Evolutionary conservation across 2,797 vertebrate species (phyloP), one percentile per base, ranked within the genome.

Genomic region (Gambelia wislizenii): DNA sequence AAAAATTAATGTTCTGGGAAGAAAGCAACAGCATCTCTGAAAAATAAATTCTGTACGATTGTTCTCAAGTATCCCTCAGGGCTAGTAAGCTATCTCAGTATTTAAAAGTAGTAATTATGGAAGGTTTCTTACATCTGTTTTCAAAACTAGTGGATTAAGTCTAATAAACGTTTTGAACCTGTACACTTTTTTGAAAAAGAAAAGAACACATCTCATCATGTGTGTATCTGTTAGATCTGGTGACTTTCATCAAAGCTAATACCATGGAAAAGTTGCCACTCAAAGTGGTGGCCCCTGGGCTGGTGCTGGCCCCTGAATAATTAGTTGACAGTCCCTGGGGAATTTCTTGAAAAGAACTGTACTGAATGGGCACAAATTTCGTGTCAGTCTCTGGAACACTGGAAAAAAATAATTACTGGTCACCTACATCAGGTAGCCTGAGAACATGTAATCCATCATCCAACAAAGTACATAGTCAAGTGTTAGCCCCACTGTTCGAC

Each of bases 401-500:
- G 10, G 30, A 6, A 2, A 1, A 13, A 67, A 33, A 67, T 12
- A 33, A 67, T 33, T 33, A 67, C 30, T 67, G 10, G 30, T 67
- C 30, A 9, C 30, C 30, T 33, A 67, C 2, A 64, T 64, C 61
- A 27, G 25, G 8, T 8, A 27, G 78, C 27, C 33, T 54, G 69
- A 36, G 83, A 69, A 33, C 13, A 9, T 72, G 78, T 8, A 61
- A 42, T 42, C 25, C 4, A 33, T 6, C 2, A 75, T 36, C 5
- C 47, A 77, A 52, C 9, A 12, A 76, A 44, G 30, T 54, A 94
- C 92, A 94, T 94, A 92, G 6, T 30, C 42, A 47, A 44, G 4
- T 91, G 52, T 14, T 33, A 30, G 18, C 42, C 9, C 12, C 33
- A 47, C 30, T 64, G 42, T 76, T 86, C 56, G 77, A 61, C 44